Percentiles rank a stretch among this genome's conserved stretches.
phyloP scores from a whole-genome alignment of 2,797 vertebrate genomes.

The Bufotes viridis region DNA sequence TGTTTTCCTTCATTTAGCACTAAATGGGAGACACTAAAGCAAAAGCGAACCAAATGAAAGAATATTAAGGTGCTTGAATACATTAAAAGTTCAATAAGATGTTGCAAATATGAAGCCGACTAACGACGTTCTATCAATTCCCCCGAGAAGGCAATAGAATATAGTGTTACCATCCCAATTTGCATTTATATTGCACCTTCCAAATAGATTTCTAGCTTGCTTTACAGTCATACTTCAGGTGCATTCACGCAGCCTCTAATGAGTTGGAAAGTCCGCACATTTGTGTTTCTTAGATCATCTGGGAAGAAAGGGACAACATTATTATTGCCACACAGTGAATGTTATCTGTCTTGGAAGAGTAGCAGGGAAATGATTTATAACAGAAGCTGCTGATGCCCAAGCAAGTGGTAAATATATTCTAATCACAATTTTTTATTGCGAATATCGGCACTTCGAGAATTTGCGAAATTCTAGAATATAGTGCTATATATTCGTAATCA shows the following conservation, averaged over 20 bases:
- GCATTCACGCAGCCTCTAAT: slow-evolving; percentile 51
- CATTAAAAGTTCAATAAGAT: slow-evolving; percentile 60
- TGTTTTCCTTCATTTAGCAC: slow-evolving; percentile 62
- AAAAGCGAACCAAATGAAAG: slow-evolving; percentile 59
- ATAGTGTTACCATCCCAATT: slow-evolving; percentile 54
- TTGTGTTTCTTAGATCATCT: slow-evolving; percentile 57
- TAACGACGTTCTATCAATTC: slow-evolving; percentile 55
- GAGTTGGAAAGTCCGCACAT: slow-evolving; percentile 57
- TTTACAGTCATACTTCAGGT: slow-evolving; percentile 58
- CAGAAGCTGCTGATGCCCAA: background rate
- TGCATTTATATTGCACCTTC: slow-evolving; percentile 63
- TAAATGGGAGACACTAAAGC: slow-evolving; percentile 62
- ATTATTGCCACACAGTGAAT: slow-evolving; percentile 54
- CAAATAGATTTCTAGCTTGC: slow-evolving; percentile 57
- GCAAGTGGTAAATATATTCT: too few relatives aligned
- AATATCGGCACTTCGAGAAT: too few relatives aligned
- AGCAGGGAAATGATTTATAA: slow-evolving; percentile 42
- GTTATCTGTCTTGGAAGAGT: slow-evolving; percentile 39
- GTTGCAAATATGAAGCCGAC: slow-evolving; percentile 59
- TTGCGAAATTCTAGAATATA: too few relatives aligned
- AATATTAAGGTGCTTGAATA: slow-evolving; percentile 60
- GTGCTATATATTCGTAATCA: too few relatives aligned
- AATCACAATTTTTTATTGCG: too few relatives aligned
- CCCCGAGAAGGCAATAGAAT: slow-evolving; percentile 51
- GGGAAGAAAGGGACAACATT: slow-evolving; percentile 56